phyloP scores from a whole-genome alignment of 92 coral and sea anemone genomes.

The Scolanthus callimorphus region DNA sequence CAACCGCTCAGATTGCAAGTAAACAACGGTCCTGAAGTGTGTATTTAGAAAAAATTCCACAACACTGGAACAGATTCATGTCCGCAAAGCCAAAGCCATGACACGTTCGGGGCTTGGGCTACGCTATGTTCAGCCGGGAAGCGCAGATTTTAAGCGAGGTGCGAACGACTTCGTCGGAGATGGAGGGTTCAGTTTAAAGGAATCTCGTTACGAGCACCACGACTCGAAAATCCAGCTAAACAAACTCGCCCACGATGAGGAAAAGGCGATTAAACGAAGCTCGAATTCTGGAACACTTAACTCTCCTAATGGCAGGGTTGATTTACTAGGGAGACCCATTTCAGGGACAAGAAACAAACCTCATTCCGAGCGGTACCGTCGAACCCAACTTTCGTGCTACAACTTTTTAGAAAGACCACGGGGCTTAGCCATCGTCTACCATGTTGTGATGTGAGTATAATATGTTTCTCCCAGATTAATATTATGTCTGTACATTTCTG shows the following conservation, averaged over 20 bases:
- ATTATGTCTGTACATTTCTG: too few relatives aligned
- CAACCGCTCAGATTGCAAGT: background rate
- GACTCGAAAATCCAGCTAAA: conserved; percentile 19
- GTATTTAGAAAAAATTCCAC: conserved; percentile 4
- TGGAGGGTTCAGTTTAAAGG: conserved; percentile 20
- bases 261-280: conserved; percentile 19
- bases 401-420: conserved; percentile 93
- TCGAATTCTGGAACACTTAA: conserved; percentile 23
- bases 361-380: conserved; percentile 49
- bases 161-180: conserved; percentile 25
- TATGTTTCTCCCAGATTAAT: too few relatives aligned
- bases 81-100: conserved; percentile 20
- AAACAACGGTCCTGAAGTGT: background rate
- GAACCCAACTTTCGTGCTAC: conserved; percentile 58
- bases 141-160: conserved; percentile 40
- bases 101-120: conserved; percentile 1
- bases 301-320: conserved; percentile 33
- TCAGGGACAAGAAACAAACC: conserved; percentile 17
- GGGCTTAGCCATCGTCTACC: conserved; percentile 46
- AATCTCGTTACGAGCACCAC: conserved; percentile 30
- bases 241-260: conserved; percentile 22
- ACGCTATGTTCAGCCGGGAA: conserved; percentile 28
- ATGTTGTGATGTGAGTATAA: conserved; percentile 52
- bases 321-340: conserved; percentile 31
- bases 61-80: conserved; percentile 1